phyloP scores from a whole-genome alignment of 53 echinoderm and acorn worm genomes.

The Henricia sp. region DNA sequence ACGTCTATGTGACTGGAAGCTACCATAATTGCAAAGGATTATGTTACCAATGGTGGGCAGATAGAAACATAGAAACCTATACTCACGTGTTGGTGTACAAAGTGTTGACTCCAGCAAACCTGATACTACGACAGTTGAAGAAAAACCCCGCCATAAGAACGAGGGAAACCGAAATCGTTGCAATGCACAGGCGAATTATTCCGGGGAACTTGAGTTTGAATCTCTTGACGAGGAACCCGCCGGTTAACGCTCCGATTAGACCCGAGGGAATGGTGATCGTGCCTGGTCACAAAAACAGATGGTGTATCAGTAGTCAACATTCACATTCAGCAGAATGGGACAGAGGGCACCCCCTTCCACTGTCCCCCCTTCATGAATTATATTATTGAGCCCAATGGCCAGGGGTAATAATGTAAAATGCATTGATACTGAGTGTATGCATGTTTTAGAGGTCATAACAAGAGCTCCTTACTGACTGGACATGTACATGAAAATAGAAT shows the following conservation, averaged over 20 bases:
- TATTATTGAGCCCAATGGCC: too few species aligned
- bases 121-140: conserved; percentile 81
- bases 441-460: too few species aligned
- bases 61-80: too few species aligned
- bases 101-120: conserved; percentile 85
- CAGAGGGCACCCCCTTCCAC: too few species aligned
- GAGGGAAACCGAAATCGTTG: conserved; percentile 58
- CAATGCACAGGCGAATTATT: conserved; percentile 70
- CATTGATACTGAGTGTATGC: too few species aligned
- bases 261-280: conserved; percentile 81
- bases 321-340: too few species aligned
- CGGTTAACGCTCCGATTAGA: conserved; percentile 78
- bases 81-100: conserved; percentile 67
- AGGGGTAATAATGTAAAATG: too few species aligned
- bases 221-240: conserved; percentile 82
- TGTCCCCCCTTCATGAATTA: too few species aligned
- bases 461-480: background rate
- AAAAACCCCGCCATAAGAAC: conserved; percentile 76
- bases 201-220: conserved; percentile 77
- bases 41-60: too few species aligned
- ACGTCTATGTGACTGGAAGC: too few species aligned
- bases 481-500: background rate
- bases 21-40: too few species aligned
- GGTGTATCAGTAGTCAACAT: too few species aligned
- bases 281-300: conserved; percentile 43